A percentile compares a stretch with the other conserved stretches of the same genome.
phyloP scores from a whole-genome alignment of 2,113 vertebrate genomes.

The Tor tambroides region DNA sequence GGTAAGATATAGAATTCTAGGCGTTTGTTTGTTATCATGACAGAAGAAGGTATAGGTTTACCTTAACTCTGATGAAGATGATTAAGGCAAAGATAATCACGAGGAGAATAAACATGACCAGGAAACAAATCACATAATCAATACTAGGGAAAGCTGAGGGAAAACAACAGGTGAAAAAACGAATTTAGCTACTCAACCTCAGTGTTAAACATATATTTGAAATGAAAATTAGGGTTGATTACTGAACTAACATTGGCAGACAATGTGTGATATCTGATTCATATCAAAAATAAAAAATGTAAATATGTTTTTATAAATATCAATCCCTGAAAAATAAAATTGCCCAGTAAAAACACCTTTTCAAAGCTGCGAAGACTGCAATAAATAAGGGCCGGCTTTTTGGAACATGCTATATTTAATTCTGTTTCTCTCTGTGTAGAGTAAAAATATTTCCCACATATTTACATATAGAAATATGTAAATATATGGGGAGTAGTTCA shows the following conservation, averaged over 20 bases:
- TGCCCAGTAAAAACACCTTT: not conserved
- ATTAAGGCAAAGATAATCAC: conserved; percentile 57
- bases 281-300: too few species aligned
- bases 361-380: not conserved
- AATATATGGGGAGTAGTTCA: not conserved
- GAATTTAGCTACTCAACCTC: not conserved
- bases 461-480: not conserved
- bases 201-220: not conserved
- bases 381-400: not conserved
- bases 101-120: conserved; percentile 46
- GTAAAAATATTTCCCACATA: not conserved
- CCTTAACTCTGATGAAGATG: conserved; percentile 72
- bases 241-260: not conserved
- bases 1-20: not conserved
- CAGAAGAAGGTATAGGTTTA: conserved; percentile 42
- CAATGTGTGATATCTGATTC: not conserved
- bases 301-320: not conserved
- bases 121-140: conserved; percentile 47
- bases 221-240: not conserved
- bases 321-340: not conserved
- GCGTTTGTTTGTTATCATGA: not conserved
- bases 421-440: not conserved
- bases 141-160: not conserved
- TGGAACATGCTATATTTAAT: not conserved
- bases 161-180: conserved; percentile 17